These are phyloP conservation scores for Drosophila merina DNA, from an alignment of 2,888 invertebrate genomes.

Conservation along the genomic window DNA sequence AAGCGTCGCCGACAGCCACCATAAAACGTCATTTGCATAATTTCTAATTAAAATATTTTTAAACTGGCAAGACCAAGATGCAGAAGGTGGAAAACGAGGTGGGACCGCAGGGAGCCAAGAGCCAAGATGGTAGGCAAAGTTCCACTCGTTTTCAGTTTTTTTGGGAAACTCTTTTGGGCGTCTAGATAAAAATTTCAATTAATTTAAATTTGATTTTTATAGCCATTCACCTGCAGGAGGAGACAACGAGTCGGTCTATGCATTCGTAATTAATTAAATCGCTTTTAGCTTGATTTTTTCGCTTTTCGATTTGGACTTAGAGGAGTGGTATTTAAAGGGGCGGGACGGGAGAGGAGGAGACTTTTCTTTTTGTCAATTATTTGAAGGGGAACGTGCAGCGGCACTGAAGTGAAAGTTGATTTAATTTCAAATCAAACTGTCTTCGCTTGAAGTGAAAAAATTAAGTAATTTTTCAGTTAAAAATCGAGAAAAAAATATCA, in stretches of 20 bases:
- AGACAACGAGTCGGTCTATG: slow-evolving; percentile 54
- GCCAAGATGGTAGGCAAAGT: slow-evolving; percentile 3
- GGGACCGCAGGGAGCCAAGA: not conserved
- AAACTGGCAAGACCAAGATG: slow-evolving; percentile 13
- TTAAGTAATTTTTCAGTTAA: slow-evolving; percentile 61
- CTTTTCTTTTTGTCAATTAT: slow-evolving; percentile 70
- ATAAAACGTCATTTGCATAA: slow-evolving; percentile 69
- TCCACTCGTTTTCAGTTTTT: slow-evolving; percentile 30
- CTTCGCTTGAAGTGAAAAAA: slow-evolving; percentile 44
- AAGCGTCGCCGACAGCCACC: slow-evolving; percentile 27
- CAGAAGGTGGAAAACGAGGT: slow-evolving; percentile 12
- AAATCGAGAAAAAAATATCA: slow-evolving; percentile 38
- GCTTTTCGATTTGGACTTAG: slow-evolving; percentile 45
- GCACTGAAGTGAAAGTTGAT: slow-evolving; percentile 71
- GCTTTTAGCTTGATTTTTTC: slow-evolving; percentile 53
- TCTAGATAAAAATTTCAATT: slow-evolving; percentile 67
- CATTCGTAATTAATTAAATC: slow-evolving; percentile 82
- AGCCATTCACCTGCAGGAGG: slow-evolving; percentile 64
- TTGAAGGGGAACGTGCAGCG: slow-evolving; percentile 48
- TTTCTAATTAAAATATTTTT: slow-evolving; percentile 72
- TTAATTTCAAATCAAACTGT: slow-evolving; percentile 57
- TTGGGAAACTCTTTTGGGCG: slow-evolving; percentile 48
- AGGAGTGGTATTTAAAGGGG: slow-evolving; percentile 25
- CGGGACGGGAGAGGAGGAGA: slow-evolving; percentile 9
- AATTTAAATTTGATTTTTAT: slow-evolving; percentile 71